Conservation (phyloP, 2,888 invertebrate genomes). For the Drepanosiphum platanoidis region DNA sequence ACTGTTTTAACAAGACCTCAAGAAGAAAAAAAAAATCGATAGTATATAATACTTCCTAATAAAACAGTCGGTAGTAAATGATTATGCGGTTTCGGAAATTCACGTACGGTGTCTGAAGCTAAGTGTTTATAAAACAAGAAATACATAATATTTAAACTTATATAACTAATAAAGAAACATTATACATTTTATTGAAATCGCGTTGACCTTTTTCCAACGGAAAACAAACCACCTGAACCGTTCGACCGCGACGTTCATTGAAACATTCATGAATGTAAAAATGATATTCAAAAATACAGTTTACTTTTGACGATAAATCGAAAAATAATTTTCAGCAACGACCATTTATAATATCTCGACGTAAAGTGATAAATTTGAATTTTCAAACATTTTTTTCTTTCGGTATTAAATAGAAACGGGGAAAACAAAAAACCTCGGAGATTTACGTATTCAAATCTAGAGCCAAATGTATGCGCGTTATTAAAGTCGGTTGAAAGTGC, state of each 20-base stretch:
- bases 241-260: no score
- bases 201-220: background rate
- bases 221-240: background rate
- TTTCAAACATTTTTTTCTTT: no score
- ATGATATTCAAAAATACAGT: background rate
- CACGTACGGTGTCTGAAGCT: background rate
- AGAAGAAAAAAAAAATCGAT: background rate
- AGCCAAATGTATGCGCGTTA: no score
- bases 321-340: background rate
- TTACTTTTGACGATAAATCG: background rate
- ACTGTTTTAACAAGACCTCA: background rate
- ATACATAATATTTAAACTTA: constrained; percentile 24
- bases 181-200: constrained; percentile 13
- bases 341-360: background rate
- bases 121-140: constrained; percentile 1
- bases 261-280: no score
- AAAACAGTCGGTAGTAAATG: background rate
- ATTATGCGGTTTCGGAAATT: constrained; percentile 26
- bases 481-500: no score
- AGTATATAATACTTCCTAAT: background rate
- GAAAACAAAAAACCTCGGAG: no score
- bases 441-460: no score
- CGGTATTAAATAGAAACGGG: no score
- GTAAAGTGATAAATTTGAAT: background rate
- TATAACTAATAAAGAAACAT: constrained; percentile 44